These are phyloP conservation scores for Urocynchramus pylzowi DNA, from an alignment of 2,113 vertebrate genomes.

Conservation along the genomic window DNA sequence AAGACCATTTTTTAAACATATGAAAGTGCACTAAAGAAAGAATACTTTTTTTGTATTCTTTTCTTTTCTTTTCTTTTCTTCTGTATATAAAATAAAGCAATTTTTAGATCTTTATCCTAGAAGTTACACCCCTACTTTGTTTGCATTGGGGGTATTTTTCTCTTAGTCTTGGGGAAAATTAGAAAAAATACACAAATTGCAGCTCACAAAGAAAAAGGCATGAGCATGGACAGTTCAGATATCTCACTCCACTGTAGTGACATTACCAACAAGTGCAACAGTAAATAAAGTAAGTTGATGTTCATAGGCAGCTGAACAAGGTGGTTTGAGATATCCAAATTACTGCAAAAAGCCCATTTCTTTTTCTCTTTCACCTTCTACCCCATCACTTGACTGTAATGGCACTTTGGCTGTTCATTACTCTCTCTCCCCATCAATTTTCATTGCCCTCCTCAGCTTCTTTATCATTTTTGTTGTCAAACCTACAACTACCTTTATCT, in stretches of 20 bases:
- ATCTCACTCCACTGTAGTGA: background rate
- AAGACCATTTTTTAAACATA: background rate
- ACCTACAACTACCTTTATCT: conserved; percentile 75
- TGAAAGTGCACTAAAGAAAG: background rate
- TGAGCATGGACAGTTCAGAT: background rate
- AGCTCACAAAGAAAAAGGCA: background rate
- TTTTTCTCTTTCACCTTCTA: conserved; percentile 44
- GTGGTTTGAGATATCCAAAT: conserved; percentile 38
- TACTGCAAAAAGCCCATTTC: conserved; percentile 25
- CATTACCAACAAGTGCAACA: background rate
- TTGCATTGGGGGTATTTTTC: background rate
- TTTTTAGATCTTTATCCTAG: background rate
- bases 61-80: too few species aligned
- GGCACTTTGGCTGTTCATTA: conserved; percentile 67
- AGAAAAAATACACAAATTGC: background rate
- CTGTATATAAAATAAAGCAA: background rate
- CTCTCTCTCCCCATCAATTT: conserved; percentile 71
- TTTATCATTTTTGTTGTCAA: conserved; percentile 78
- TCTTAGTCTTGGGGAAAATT: background rate
- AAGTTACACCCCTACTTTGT: background rate
- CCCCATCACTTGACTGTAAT: conserved; percentile 61
- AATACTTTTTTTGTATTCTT: background rate
- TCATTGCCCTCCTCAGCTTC: conserved; percentile 72
- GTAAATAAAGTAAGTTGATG: conserved; percentile 34
- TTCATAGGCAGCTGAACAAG: conserved; percentile 25